A percentile compares a stretch with the other conserved stretches of the same genome.
Evolutionary conservation across 2,888 invertebrate species (phyloP).

Genomic region (Chouioia cunea): DNA sequence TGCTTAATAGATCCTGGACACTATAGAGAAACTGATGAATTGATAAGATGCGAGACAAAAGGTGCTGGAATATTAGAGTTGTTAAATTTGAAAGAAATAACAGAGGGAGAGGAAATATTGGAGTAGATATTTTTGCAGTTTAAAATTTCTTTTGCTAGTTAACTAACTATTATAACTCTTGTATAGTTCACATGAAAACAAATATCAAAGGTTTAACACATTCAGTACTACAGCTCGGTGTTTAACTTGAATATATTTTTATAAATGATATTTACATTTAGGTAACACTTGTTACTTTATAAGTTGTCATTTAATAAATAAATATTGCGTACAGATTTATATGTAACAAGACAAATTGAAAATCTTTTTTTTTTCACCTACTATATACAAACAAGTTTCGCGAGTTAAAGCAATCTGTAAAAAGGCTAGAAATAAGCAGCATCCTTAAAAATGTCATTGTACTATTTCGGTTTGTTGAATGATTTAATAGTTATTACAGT

Average conservation of each 20-base stretch:
- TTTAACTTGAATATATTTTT: slow-evolving; percentile 44
- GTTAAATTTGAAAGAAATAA: slow-evolving; percentile 91
- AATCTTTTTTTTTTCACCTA: slow-evolving; percentile 18
- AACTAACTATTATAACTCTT: neutral
- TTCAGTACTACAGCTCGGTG: slow-evolving; percentile 47
- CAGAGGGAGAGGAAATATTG: slow-evolving; percentile 86
- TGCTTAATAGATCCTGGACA: slow-evolving; percentile 92
- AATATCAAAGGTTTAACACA: slow-evolving; percentile 37
- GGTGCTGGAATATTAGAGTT: slow-evolving; percentile 91
- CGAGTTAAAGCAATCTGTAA: slow-evolving; percentile 27
- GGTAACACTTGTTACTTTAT: slow-evolving; percentile 44
- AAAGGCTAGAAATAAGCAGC: slow-evolving; percentile 33
- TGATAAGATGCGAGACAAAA: slow-evolving; percentile 88
- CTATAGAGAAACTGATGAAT: slow-evolving; percentile 88
- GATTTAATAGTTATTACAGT: slow-evolving; percentile 22
- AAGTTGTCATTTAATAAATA: slow-evolving; percentile 48
- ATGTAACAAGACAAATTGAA: slow-evolving; percentile 44
- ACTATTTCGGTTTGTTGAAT: slow-evolving; percentile 24
- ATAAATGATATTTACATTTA: slow-evolving; percentile 47
- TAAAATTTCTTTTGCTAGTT: slow-evolving; percentile 3
- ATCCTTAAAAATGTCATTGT: slow-evolving; percentile 34
- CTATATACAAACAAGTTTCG: slow-evolving; percentile 46
- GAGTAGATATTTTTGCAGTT: slow-evolving; percentile 68
- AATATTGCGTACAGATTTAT: slow-evolving; percentile 49
- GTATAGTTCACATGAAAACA: neutral